Base-by-base conservation (phyloP, 37 sponge, comb jelly and placozoan genomes). In the Spongilla lacustris region DNA sequence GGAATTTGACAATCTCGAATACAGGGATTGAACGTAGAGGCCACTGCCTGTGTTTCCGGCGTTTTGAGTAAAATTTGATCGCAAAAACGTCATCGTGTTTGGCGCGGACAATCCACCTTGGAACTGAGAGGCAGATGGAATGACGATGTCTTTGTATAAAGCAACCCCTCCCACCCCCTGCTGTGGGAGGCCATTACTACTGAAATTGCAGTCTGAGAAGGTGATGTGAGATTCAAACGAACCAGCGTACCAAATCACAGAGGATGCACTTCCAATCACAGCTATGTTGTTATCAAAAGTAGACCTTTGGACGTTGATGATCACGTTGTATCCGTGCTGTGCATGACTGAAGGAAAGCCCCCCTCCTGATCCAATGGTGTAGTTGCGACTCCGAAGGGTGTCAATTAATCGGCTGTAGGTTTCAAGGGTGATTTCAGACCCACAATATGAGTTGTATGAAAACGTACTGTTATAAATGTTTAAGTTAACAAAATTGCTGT, bases 391-490 rank as follows among this genome's bases (percentile, higher is more conserved):
- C 1, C 58, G 19, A 58, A 58, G 58, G 0, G 58, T 17, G 58
- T 10, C 14, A 17, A 58, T 17, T 58, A 58, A 0, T 1, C 1
- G 12, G 12, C 58, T 58, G 58, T 58, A 58, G 14, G 11, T 0
- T 58, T 58, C 19, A 17, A 58, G 1, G 58, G 19, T 19, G 58
- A 58, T 58, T 17, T 58, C 58, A 58, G 58, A 19, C 19, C 58
- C 58, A 17, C 58, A 58, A 14, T 58, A 58, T 8, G 82, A 81
- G 22, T 90, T 90, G 32, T 85, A 36, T 0, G 69, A 12, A 50
- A 90, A 90, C 33, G 30, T 29, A 4, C 72, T 77, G 77, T 85
- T 81, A 4, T 9, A 8, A 28, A 90, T 71, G 21, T 33, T 27
- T 22, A 87, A 66, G 4, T 29, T 27, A 12, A 76, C 24, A 12